Evolutionary conservation across 2,888 invertebrate species (phyloP), one percentile per base, ranked within the genome.

Genomic region (Drosophila vallismaia): DNA sequence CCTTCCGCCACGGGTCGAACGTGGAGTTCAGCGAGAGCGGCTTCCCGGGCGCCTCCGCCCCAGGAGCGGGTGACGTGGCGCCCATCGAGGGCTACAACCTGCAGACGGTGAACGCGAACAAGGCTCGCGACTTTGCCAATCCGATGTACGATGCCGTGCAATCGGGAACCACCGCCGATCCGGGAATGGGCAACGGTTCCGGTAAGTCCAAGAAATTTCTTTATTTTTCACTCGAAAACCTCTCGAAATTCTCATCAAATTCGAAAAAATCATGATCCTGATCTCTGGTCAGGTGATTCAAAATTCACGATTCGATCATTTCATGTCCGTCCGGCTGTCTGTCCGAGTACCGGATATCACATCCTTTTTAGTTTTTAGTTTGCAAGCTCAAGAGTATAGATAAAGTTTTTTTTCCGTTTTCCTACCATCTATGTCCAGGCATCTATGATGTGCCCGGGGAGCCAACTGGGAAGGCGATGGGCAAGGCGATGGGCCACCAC

Each of bases 131-230:
- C 92, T 99, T 99, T 93, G 96, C 97, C 89, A 99, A 99, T 93
- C 99, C 99, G 50, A 98, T 99, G 96, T 99, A 99, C 92, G 99
- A 99, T 89, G 97, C 97, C 50, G 96, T 95, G 58, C 95, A 95
- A 77, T 93, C 94, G 74, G 94, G 94, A 54, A 91, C 91, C 68
- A 93, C 91, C 78, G 92, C 92, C 26, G 94, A 94, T 77, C 92
- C 93, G 31, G 92, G 92, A 54, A 92, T 94, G 76, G 94, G 93
- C 74, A 94, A 94, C 80, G 94, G 94, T 78, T 92, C 93, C 86
- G 94, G 94, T 91, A 92, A 92, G 80, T 73, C 0, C 2, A 6
- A 10, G 19, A 2, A 19, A 19, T 19, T 33, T 4, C 10, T 10
- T 4, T 1, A 1, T 14, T 1, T 1, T 14, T n/a, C n/a, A n/a